Evolutionary conservation across 92 coral and sea anemone species (phyloP).

Genomic region (Anthopleura xanthogrammica): DNA sequence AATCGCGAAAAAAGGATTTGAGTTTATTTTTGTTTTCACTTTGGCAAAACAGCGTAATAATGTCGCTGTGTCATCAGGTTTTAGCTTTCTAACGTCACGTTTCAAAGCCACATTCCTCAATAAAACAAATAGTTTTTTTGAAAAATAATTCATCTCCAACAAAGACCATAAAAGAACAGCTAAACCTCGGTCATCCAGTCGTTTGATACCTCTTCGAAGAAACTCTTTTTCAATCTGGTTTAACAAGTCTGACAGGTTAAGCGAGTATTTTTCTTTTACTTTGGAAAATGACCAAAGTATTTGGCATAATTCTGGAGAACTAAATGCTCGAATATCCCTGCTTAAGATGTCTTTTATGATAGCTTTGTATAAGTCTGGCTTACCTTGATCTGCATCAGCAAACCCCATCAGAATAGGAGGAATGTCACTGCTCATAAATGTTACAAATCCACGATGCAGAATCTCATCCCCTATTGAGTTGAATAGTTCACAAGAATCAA

Average conservation of each 20-base stretch:
- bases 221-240: constrained; percentile 23
- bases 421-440: constrained; percentile 14
- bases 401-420: constrained; percentile 5
- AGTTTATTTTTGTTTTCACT: constrained; percentile 10
- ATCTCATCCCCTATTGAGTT: constrained; percentile 10
- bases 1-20: constrained; percentile 18
- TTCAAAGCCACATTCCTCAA: constrained; percentile 19
- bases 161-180: constrained; percentile 39
- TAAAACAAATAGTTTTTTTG: constrained; percentile 21
- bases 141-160: constrained; percentile 22
- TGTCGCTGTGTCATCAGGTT: constrained; percentile 17
- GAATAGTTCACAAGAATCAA: constrained; percentile 5
- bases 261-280: constrained; percentile 15
- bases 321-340: constrained; percentile 24
- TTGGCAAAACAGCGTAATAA: constrained; percentile 30
- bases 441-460: constrained; percentile 6
- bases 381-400: constrained; percentile 17
- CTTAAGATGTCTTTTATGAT: constrained; percentile 23
- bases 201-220: constrained; percentile 25
- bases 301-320: constrained; percentile 18
- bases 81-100: constrained; percentile 10
- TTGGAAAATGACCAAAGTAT: constrained; percentile 34
- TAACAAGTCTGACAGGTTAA: constrained; percentile 18
- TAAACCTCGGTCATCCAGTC: constrained; percentile 33
- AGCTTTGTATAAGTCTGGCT: background rate